A percentile compares a stretch with the other conserved stretches of the same genome.
Conservation (phyloP, 2,888 invertebrate species). For the Pseudanteris insignis region DNA sequence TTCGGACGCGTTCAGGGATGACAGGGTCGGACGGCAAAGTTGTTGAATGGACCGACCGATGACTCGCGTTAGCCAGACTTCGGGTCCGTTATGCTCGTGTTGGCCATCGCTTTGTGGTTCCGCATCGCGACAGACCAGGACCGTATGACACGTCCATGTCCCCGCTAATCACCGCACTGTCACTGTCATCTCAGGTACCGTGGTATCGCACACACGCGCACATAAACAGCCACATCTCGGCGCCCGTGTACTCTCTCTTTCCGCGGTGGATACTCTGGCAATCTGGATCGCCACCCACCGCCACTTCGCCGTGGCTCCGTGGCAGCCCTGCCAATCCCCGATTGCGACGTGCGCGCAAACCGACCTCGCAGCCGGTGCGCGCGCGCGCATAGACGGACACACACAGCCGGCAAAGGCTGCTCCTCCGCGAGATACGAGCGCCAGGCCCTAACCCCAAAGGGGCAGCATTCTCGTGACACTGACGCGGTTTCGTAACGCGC, state of each 20-base stretch:
- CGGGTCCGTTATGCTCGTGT: slow-evolving; percentile 19
- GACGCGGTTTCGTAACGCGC: not conserved
- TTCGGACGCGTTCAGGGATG: slow-evolving; percentile 16
- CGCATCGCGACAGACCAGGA: slow-evolving; percentile 18
- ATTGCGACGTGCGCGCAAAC: slow-evolving; percentile 39
- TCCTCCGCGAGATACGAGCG: slow-evolving; percentile 9
- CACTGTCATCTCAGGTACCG: slow-evolving; percentile 50
- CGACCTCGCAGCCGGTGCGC: slow-evolving; percentile 37
- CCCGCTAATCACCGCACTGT: slow-evolving; percentile 42
- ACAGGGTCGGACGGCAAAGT: slow-evolving; percentile 33
- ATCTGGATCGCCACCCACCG: slow-evolving; percentile 29
- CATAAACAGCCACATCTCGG: slow-evolving; percentile 26
- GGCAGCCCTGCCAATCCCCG: slow-evolving; percentile 44
- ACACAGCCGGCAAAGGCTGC: slow-evolving; percentile 37
- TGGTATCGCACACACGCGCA: slow-evolving; percentile 46
- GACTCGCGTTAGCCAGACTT: slow-evolving; percentile 26
- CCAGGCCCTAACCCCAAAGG: slow-evolving; percentile 20
- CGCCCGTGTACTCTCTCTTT: not conserved
- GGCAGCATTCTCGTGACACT: slow-evolving; percentile 4
- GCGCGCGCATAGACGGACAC: slow-evolving; percentile 38
- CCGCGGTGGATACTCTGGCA: slow-evolving; percentile 6
- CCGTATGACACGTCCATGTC: slow-evolving; percentile 25
- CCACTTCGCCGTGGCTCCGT: slow-evolving; percentile 39
- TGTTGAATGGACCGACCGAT: slow-evolving; percentile 38
- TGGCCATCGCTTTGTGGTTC: slow-evolving; percentile 7